phyloP scores from a whole-genome alignment of 2,797 vertebrate genomes.

The Mergus octosetaceus region DNA sequence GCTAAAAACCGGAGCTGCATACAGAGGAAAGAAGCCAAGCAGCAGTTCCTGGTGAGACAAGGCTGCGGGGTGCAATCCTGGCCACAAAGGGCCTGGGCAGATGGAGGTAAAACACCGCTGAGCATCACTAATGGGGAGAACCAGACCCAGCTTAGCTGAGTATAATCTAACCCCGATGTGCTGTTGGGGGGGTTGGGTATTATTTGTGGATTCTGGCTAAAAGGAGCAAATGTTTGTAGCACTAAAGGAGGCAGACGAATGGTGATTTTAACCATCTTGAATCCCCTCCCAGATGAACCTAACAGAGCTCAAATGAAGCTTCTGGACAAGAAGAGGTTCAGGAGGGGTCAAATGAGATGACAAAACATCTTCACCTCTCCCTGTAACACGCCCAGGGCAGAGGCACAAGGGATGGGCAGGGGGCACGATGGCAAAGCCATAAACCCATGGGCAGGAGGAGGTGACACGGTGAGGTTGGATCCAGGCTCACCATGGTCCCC shows the following conservation, averaged over 20 bases:
- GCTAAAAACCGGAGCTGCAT: background rate
- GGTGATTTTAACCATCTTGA: background rate
- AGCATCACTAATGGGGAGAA: background rate
- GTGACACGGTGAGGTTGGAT: fast-evolving
- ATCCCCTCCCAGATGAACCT: background rate
- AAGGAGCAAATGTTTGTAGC: background rate
- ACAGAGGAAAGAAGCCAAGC: background rate
- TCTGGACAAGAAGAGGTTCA: background rate
- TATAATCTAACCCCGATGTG: background rate
- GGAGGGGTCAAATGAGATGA: background rate
- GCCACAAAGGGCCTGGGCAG: too few relatives aligned
- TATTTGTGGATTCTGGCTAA: background rate
- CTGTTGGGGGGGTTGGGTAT: background rate
- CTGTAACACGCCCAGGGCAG: too few relatives aligned
- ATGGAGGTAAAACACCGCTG: background rate
- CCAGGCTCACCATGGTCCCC: background rate
- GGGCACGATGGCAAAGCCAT: background rate
- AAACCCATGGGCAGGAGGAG: background rate
- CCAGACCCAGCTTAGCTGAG: background rate
- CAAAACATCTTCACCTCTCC: background rate
- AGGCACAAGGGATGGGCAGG: too few relatives aligned
- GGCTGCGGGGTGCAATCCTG: background rate
- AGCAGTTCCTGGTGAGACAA: background rate
- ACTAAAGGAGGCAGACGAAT: background rate
- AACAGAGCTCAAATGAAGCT: background rate